Evolutionary conservation across 2,797 vertebrate genomes (phyloP), one percentile per base, ranked within the genome.

Genomic region (Ctenochaetus hawaiiensis): DNA sequence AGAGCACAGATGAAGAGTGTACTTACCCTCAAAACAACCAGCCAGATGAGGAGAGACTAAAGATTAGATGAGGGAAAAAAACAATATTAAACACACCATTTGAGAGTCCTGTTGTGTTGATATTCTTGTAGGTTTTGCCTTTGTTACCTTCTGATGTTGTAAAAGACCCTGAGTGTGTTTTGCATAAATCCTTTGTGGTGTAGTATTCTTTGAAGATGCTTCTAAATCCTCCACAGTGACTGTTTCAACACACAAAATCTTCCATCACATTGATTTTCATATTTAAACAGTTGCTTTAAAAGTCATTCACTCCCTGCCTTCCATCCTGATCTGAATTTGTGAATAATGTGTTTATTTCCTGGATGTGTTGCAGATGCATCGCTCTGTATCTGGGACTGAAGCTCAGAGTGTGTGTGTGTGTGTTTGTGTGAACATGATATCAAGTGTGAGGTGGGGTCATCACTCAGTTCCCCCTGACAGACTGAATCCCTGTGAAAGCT

Each of bases 381-480:
- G 67, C 48, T 82, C 80, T 75, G 62, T 80, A 64, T 84, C 66
- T 26, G 61, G 69, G 68, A 82, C 12, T 49, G 59, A 39, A 65
- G 67, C 60, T 37, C 44, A 14, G 39, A 60, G 76, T 66, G 85
- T 65, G 84, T 22, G 69, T 64, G 76, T 65, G 84, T 67, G 73
- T 65, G 65, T 60, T 62, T 67, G 77, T 65, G 83, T 22, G 69
- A 56, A 69, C 52, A 64, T 51, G 78, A 84, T 78, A 83, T 82
- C 48, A 72, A 82, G 53, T 75, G 67, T 61, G 67, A 70, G 85
- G 75, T 41, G 64, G 67, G 82, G 67, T 89, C 85, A 90, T 91
- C 88, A 76, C 62, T 89, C 81, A 80, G 45, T 64, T 37, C 34
- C 76, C 67, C 69, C 73, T 80, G 86, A 89, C 84, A 88, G 77